These are phyloP conservation scores for Pachypanchax playfairii DNA, from an alignment of 2,113 vertebrate species.

Conservation along the genomic window DNA sequence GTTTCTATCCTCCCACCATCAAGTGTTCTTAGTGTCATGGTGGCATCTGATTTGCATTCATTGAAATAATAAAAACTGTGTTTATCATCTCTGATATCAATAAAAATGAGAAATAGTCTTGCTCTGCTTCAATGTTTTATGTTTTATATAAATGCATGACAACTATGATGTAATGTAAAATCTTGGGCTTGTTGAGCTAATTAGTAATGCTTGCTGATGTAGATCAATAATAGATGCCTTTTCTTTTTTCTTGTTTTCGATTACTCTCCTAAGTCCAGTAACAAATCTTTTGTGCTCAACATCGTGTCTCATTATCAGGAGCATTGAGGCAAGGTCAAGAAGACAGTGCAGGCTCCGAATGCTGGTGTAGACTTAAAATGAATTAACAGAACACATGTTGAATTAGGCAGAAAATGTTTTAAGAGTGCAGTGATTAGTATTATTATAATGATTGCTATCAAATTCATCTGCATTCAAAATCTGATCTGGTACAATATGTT, in stretches of 20 bases:
- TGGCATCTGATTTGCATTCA: too few species aligned
- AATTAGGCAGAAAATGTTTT: neutral
- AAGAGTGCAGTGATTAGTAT: neutral
- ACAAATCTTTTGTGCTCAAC: conserved; percentile 14
- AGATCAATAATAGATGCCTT: conserved; percentile 35
- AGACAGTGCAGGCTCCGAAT: neutral
- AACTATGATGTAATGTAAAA: conserved; percentile 3
- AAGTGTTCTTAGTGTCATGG: too few species aligned
- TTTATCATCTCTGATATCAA: neutral
- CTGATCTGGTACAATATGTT: conserved; percentile 27
- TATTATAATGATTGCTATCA: conserved; percentile 5
- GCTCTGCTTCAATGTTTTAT: neutral
- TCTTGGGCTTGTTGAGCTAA: neutral
- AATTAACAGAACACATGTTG: conserved; percentile 2
- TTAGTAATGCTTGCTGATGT: neutral
- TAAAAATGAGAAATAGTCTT: conserved; percentile 7
- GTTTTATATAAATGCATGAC: neutral
- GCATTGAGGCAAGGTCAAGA: too few species aligned
- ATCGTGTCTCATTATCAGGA: conserved; percentile 13
- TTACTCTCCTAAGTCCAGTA: conserved; percentile 22
- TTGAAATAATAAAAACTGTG: too few species aligned
- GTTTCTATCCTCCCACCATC: too few species aligned
- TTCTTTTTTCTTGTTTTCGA: conserved; percentile 14
- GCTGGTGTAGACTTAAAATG: conserved; percentile 1
- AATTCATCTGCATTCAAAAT: conserved; percentile 19